Evolutionary conservation across 2,888 invertebrate species (phyloP), one percentile per base, ranked within the genome.

Genomic region (Serrognathus titanus): DNA sequence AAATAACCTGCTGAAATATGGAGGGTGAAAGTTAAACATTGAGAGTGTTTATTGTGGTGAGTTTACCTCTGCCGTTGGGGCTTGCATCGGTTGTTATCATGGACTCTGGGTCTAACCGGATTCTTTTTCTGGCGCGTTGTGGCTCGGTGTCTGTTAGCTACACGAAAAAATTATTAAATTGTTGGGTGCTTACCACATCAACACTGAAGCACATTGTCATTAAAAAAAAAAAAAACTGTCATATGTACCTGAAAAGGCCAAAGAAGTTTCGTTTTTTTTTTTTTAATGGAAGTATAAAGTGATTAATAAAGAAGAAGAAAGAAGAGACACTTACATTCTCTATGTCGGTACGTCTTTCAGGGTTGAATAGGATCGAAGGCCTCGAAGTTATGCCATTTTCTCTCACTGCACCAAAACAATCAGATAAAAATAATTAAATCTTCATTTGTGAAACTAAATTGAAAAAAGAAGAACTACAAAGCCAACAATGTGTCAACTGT

Each of bases 111-210:
- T 70, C 69, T 9, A 70, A 38, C 48, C 66, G 67, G 2, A 65
- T 50, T 24, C 66, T 65, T 64, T 73, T 75, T 40, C 67, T 59
- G 57, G 54, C 66, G 48, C 55, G 61, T 16, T 51, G 56, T 46
- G 38, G 47, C 20, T 67, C 68, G 20, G 56, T 54, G 56, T 66
- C 63, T n/a, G 59, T 53, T 9, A 54, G 36, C 65, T 62, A 49
- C 36, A 57, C 49, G 11, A 31, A 35, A 48, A 39, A 31, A 20
- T 38, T 6, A 48, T 35, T 16, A 41, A 49, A 38, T 36, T 35
- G 20, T 10, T 43, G 1, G 20, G 20, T 4, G 20, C 3, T 43
- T 12, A 5, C 12, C 39, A 39, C 2, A 39, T 5, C n/a, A 40
- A 40, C 40, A 13, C 40, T 6, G 40, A 40, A 40, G 40, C 1